A percentile compares a stretch with the other conserved stretches of the same genome.
Conservation (phyloP, 2,888 invertebrate species). For the Dyspetes luteomarginatus region DNA sequence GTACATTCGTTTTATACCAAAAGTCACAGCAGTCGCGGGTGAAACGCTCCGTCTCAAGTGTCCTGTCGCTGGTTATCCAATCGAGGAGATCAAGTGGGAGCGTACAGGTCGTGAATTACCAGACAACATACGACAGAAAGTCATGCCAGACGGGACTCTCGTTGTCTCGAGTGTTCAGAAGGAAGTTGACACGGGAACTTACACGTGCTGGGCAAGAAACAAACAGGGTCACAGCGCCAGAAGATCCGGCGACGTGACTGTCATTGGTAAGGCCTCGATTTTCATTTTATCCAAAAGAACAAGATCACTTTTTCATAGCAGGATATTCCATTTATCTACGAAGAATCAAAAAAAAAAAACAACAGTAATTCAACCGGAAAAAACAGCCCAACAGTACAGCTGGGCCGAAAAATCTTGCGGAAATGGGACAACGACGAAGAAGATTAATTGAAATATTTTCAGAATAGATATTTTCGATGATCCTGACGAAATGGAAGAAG, state of each 20-base stretch:
- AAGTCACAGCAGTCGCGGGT: constrained; percentile 92
- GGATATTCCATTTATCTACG: neutral
- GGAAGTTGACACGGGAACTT: constrained; percentile 89
- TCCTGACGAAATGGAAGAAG: no score
- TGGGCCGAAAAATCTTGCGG: no score
- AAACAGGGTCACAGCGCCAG: constrained; percentile 90
- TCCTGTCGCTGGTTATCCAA: constrained; percentile 93
- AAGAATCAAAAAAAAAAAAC: no score
- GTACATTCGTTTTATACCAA: constrained; percentile 91
- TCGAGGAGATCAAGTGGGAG: constrained; percentile 92
- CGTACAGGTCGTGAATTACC: constrained; percentile 90
- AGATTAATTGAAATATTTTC: neutral
- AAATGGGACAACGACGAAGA: neutral
- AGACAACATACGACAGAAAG: constrained; percentile 91
- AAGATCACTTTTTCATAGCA: constrained; percentile 46
- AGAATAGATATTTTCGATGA: neutral
- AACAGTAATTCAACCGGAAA: no score
- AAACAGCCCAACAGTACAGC: no score
- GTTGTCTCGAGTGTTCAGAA: constrained; percentile 91
- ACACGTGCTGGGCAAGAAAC: constrained; percentile 92
- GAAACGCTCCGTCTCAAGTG: constrained; percentile 90
- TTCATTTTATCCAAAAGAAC: constrained; percentile 12
- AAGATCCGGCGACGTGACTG: constrained; percentile 89
- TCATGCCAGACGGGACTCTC: constrained; percentile 89
- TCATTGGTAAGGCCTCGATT: constrained; percentile 87